phyloP scores from a whole-genome alignment of 2,888 invertebrate genomes.

The Sarcophaga caerulescens region DNA sequence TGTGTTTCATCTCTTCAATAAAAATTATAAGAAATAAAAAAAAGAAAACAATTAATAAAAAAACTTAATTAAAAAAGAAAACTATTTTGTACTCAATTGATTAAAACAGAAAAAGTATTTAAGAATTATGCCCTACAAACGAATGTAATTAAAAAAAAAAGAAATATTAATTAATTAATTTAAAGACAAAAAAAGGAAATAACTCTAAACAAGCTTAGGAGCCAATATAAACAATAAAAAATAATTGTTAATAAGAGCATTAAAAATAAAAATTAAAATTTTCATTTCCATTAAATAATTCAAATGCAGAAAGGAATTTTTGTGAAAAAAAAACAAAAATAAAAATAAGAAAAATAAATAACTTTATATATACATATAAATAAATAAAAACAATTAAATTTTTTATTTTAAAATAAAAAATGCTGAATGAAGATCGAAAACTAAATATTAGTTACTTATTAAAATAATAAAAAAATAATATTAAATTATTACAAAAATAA shows the following conservation, averaged over 20 bases:
- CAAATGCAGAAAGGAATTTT: neutral
- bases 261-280: neutral
- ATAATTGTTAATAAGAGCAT: too few species aligned
- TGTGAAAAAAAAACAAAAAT: neutral
- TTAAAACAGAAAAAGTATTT: too few species aligned
- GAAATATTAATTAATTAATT: neutral
- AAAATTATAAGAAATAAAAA: conserved; percentile 32
- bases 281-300: neutral
- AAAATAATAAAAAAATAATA: conserved; percentile 45
- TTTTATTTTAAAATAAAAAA: conserved; percentile 48
- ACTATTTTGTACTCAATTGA: conserved; percentile 39
- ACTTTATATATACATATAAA: neutral
- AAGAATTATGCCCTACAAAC: too few species aligned
- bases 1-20: conserved; percentile 66
- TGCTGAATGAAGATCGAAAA: conserved; percentile 68
- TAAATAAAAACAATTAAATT: conserved; percentile 9
- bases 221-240: too few species aligned
- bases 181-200: neutral
- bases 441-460: conserved; percentile 64
- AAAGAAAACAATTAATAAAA: neutral
- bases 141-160: neutral
- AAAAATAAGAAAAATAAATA: neutral
- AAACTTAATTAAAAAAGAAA: neutral
- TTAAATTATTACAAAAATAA: conserved; percentile 39
- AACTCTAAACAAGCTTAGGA: too few species aligned